phyloP scores from a whole-genome alignment of 1,140 invertebrate species.

The Drosophila guanche region DNA sequence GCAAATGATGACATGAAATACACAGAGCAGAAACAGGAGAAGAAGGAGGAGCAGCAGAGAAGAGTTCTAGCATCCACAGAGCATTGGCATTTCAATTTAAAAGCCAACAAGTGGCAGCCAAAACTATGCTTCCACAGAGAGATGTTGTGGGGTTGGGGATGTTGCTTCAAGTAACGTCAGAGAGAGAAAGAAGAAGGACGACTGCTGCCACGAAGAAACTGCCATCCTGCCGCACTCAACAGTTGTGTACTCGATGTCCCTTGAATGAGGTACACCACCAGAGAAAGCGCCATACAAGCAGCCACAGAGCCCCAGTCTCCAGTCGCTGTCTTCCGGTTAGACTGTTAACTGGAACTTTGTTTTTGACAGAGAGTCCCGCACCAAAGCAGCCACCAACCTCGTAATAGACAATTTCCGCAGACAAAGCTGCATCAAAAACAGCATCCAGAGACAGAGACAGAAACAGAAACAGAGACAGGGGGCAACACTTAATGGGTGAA shows the following conservation, averaged over 20 bases:
- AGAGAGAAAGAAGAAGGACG: no score
- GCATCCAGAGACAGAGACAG: constrained; percentile 16
- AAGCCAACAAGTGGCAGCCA: constrained; percentile 72
- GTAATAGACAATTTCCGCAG: constrained; percentile 51
- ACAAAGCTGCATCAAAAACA: constrained; percentile 3
- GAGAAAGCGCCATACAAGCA: background rate
- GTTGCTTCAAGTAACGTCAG: no score
- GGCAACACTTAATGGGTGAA: constrained; percentile 62
- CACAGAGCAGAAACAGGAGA: constrained; percentile 4
- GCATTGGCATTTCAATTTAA: constrained; percentile 70
- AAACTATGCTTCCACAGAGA: constrained; percentile 51
- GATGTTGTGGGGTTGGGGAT: background rate
- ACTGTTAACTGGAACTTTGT: constrained; percentile 50
- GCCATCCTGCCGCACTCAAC: constrained; percentile 37
- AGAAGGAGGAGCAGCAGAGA: background rate
- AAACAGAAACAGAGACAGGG: constrained; percentile 12
- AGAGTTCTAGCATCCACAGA: constrained; percentile 23
- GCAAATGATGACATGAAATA: constrained; percentile 71
- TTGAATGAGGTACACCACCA: constrained; percentile 45
- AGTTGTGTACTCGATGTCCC: constrained; percentile 56
- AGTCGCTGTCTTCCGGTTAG: constrained; percentile 38
- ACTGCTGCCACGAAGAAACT: no score
- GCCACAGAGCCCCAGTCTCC: constrained; percentile 1
- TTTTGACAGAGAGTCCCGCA: constrained; percentile 40
- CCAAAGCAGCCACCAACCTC: constrained; percentile 9